Base-by-base conservation (phyloP, 1,140 invertebrate genomes). In the Rhopalosiphum padi region DNA sequence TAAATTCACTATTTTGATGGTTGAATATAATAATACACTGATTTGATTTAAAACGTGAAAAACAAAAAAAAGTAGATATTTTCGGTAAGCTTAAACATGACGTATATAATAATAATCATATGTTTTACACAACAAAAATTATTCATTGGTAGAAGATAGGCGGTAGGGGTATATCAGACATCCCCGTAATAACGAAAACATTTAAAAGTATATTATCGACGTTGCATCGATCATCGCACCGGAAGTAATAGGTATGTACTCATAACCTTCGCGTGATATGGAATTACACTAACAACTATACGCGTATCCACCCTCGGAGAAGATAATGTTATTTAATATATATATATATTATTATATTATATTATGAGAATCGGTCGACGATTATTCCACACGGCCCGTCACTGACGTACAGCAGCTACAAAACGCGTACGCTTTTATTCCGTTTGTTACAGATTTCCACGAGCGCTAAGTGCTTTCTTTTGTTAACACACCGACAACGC, bases 381-480 rank as follows among this genome's bases (percentile, higher is more conserved):
- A n/a, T 77, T 77, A 77, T 77, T n/a, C 60, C 60, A 77, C 60
- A 77, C 30, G 5, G 30, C 30, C 60, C 60, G 11, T n/a, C 30
- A 18, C 60, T 77, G 60, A 15, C n/a, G n/a, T 77, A 15, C n/a
- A 77, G 25, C 60, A 15, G 30, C 30, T 30, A 77, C 60, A 77
- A 18, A 77, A 77, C 60, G 60, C 0, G 30, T 77, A 77, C 30
- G n/a, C 15, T 77, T 9, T 35, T 77, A n/a, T n/a, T 89, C 48
- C 46, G 43, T n/a, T 51, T 35, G 87, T 89, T 68, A 3, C 37
- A 11, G 37, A 90, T 43, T 43, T 43, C 23, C 51, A 23, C 53
- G 51, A 23, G 53, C 88, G 37, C 53, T 90, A 90, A 90, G 89
- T 90, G 89, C 89, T 90, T 90, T 90, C 53, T 68, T 90, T 90